A percentile compares a stretch with the other conserved stretches of the same genome.
Evolutionary conservation across 1,140 invertebrate species (phyloP).

Genomic region (Nixonia krombeini): DNA sequence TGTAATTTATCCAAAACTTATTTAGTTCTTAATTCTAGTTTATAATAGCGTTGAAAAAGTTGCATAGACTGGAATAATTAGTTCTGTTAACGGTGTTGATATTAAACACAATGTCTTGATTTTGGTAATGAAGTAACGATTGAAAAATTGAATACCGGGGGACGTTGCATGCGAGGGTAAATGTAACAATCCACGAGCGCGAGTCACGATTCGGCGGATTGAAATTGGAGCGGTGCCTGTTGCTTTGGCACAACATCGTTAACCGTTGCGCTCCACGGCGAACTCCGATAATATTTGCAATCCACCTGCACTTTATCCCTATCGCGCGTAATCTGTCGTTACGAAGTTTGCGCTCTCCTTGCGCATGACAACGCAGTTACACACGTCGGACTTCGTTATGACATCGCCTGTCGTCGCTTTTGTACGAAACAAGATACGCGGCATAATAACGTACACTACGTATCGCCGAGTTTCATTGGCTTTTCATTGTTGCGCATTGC

Average conservation of each 20-base stretch:
- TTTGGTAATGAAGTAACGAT: no score
- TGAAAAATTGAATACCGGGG: no score
- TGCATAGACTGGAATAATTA: no score
- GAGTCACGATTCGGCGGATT: constrained; percentile 24
- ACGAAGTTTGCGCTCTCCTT: no score
- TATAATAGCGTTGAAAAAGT: no score
- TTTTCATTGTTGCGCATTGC: constrained; percentile 10
- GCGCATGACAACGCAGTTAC: constrained; percentile 5
- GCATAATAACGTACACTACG: constrained; percentile 7
- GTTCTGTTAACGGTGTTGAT: no score
- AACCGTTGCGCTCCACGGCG: constrained; percentile 15
- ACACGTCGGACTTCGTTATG: constrained; percentile 13
- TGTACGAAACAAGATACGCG: not conserved
- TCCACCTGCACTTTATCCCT: constrained; percentile 21
- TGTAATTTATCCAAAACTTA: no score
- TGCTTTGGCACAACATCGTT: constrained; percentile 37
- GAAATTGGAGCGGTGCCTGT: constrained; percentile 37
- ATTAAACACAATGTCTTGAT: no score
- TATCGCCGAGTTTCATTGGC: constrained; percentile 23
- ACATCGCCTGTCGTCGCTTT: constrained; percentile 16
- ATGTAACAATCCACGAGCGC: not conserved
- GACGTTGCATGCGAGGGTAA: no score
- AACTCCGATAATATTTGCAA: constrained; percentile 26
- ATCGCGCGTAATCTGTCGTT: constrained; percentile 24
- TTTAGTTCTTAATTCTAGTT: no score